Evolutionary conservation across 2,797 vertebrate genomes (phyloP).

Genomic region (Anniella stebbinsi): DNA sequence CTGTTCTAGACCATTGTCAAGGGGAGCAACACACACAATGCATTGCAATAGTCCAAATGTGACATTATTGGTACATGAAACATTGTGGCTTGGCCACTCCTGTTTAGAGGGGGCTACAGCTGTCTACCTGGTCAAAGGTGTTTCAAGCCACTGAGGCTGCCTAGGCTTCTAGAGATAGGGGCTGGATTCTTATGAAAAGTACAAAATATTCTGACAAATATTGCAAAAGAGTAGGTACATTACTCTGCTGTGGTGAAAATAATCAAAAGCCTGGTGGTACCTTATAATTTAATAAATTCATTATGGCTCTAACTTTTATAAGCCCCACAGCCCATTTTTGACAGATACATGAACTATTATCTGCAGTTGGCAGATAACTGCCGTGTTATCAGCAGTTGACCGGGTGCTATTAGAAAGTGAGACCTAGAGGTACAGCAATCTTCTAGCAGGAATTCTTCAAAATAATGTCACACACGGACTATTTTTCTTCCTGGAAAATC

Average conservation of each 20-base stretch:
- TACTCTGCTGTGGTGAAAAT: neutral
- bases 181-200: neutral
- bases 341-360: neutral
- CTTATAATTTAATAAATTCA: neutral
- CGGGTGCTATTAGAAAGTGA: neutral
- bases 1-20: too few species aligned
- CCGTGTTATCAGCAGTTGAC: too few species aligned
- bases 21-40: too few species aligned
- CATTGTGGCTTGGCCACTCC: too few species aligned
- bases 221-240: neutral
- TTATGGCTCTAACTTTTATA: neutral
- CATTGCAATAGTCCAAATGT: too few species aligned
- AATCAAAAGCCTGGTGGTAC: neutral
- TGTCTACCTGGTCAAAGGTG: neutral
- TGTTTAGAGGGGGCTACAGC: too few species aligned
- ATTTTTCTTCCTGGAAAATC: neutral
- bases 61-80: too few species aligned
- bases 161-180: neutral
- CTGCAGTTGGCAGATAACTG: neutral
- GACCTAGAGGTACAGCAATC: neutral
- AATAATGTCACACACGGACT: neutral
- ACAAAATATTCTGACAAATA: neutral
- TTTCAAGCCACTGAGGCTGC: neutral
- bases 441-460: neutral
- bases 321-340: neutral